phyloP scores from a whole-genome alignment of 2,888 invertebrate species.

The Amphipoea lucens region DNA sequence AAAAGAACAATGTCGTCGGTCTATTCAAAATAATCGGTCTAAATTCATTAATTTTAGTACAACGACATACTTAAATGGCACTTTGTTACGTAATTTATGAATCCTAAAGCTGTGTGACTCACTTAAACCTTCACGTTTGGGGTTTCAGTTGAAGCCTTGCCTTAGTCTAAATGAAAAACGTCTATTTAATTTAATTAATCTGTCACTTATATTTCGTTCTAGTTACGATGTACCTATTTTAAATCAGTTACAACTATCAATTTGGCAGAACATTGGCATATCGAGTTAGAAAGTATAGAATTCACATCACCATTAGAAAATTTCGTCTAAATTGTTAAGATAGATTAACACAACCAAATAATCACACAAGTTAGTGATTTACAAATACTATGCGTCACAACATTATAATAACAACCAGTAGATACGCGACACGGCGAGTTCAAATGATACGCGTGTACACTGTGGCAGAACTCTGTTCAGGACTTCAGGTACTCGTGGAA shows the following conservation, averaged over 20 bases:
- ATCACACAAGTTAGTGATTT: constrained; percentile 87
- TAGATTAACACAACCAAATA: constrained; percentile 87
- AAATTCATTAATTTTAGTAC: constrained; percentile 59
- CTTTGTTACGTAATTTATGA: constrained; percentile 68
- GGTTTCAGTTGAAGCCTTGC: constrained; percentile 73
- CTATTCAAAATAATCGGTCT: constrained; percentile 51
- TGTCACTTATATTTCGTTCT: constrained; percentile 71
- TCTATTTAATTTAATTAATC: constrained; percentile 70
- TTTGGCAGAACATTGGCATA: constrained; percentile 83
- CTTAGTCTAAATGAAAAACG: constrained; percentile 78
- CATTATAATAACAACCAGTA: constrained; percentile 65
- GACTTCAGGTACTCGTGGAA: constrained; percentile 82
- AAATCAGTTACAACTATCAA: constrained; percentile 68
- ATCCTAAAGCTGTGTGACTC: constrained; percentile 43
- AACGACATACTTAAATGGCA: constrained; percentile 71
- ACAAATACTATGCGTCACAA: constrained; percentile 69
- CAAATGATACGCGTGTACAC: constrained; percentile 65
- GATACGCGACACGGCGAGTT: constrained; percentile 65
- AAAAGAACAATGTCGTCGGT: constrained; percentile 50
- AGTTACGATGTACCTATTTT: constrained; percentile 74
- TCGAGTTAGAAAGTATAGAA: constrained; percentile 72
- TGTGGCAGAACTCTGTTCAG: constrained; percentile 75
- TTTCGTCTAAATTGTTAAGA: constrained; percentile 82
- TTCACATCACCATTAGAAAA: constrained; percentile 74
- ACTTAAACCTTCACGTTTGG: constrained; percentile 68